Evolutionary conservation across 1,140 invertebrate species (phyloP), one percentile per base, ranked within the genome.

Genomic region (Caerostris extrusa): DNA sequence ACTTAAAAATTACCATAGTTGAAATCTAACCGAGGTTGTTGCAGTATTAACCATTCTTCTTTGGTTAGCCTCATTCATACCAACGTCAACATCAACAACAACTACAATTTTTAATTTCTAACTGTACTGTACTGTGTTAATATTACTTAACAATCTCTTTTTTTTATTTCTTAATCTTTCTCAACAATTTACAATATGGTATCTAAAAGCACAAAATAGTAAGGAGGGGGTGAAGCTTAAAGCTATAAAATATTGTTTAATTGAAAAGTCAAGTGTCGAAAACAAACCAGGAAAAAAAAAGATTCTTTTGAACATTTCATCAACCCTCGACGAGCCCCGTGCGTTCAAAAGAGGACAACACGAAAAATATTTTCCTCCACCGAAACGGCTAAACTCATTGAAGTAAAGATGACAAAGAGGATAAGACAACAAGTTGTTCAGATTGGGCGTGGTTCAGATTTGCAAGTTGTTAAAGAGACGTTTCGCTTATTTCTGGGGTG

Each of bases 391-490:
- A 56, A 77, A 57, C 17, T 87, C 91, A 87, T 12, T 93, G 17
- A 87, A 87, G 91, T 93, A 87, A 17, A 71, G 91, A 93, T 93
- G 91, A 93, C 91, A 71, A 86, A 87, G 91, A 69, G 19, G 83
- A 93, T 58, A 55, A 71, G 83, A 71, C 82, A 87, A 93, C 53
- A 57, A 86, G 83, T 71, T 91, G 88, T 82, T 91, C 34, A 19
- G 3, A n/a, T 55, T 34, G 90, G 90, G 90, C 53, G 90, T 50
- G 61, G 90, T 55, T 7, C 58, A 50, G 55, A 56, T 90, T 88
- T 50, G 60, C 17, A n/a, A 64, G 50, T 5, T 64, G 8, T 64
- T 67, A 19, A 53, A 50, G 60, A n/a, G 61, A 88, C 53, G 58
- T 83, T 83, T 83, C 56, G 17, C 71, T 77, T 77, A 77, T 53